These are phyloP conservation scores for Coelogynopora nodosa DNA, from an alignment of 2,888 invertebrate genomes.

Conservation along the genomic window DNA sequence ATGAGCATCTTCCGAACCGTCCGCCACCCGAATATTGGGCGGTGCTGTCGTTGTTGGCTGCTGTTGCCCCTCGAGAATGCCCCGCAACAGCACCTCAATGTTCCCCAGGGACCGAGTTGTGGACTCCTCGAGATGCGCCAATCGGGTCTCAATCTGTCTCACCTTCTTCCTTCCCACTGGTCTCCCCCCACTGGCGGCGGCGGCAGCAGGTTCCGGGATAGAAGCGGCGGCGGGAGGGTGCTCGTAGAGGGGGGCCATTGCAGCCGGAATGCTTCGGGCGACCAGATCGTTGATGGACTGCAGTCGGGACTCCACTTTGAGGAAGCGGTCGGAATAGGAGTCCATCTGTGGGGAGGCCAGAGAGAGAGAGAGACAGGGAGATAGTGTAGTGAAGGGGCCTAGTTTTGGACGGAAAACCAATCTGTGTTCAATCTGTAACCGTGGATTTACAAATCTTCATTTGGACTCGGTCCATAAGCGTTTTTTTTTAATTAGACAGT, in stretches of 20 bases:
- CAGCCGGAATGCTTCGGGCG: not conserved
- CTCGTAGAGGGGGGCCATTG: not conserved
- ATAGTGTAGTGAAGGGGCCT: too few species aligned
- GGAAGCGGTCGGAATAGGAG: not conserved
- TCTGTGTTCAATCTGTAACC: too few species aligned
- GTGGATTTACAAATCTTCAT: too few species aligned
- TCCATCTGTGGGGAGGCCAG: not conserved
- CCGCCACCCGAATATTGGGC: too few species aligned
- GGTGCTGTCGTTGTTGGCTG: too few species aligned
- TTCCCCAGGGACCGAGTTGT: conserved; percentile 6
- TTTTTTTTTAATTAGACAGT: too few species aligned
- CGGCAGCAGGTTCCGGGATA: not conserved
- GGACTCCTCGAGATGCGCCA: not conserved
- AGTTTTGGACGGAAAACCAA: too few species aligned
- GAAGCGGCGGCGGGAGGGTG: not conserved
- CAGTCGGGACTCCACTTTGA: not conserved
- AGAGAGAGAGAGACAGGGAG: too few species aligned
- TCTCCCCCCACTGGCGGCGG: not conserved
- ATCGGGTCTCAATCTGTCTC: not conserved
- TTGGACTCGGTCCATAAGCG: too few species aligned
- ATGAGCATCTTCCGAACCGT: too few species aligned
- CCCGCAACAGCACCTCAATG: conserved; percentile 32
- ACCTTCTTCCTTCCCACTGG: not conserved
- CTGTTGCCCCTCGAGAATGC: not conserved
- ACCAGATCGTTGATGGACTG: not conserved